Conservation (phyloP, 2,113 vertebrate genomes). For the Mirza zaza region DNA sequence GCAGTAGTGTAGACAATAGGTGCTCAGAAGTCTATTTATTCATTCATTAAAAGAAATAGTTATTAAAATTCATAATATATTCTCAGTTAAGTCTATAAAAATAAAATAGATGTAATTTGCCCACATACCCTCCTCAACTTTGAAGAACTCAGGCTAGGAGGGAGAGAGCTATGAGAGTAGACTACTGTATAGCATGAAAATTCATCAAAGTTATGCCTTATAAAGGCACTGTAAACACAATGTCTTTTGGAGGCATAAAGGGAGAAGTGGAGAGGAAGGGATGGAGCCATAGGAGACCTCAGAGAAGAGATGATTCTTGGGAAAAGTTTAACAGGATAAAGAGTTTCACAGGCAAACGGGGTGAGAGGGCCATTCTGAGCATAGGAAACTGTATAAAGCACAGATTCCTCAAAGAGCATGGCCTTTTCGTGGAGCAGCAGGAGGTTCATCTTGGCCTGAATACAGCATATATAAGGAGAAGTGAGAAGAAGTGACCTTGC, state of each 20-base stretch:
- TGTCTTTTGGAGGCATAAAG: background rate
- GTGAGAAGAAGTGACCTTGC: background rate
- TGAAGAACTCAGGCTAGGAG: background rate
- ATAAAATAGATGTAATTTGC: background rate
- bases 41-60: background rate
- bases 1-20: background rate
- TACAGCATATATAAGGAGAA: accelerated
- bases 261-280: background rate
- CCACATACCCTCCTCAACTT: background rate
- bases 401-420: background rate
- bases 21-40: background rate
- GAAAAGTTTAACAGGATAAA: background rate
- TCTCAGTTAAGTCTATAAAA: background rate
- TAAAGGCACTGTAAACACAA: background rate
- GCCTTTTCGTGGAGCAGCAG: background rate
- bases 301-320: background rate
- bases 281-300: background rate
- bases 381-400: background rate
- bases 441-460: background rate
- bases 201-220: background rate
- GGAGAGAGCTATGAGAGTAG: background rate
- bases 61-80: background rate
- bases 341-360: background rate
- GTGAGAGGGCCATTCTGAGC: background rate
- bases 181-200: no score